Evolutionary conservation across 2,888 invertebrate species (phyloP).

Genomic region (Tryphoninae sp.): DNA sequence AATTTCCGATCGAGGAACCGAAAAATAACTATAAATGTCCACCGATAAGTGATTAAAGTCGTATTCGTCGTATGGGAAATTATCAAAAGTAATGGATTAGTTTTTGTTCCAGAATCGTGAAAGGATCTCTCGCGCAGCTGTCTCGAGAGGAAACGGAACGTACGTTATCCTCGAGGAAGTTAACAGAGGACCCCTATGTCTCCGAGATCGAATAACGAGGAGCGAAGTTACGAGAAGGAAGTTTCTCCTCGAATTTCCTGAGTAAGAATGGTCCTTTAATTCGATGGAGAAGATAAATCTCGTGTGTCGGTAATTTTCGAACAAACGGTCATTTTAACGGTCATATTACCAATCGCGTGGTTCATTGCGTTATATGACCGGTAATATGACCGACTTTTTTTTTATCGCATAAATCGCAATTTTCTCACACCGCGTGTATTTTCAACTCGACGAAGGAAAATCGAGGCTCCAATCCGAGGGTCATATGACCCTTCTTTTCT

Average conservation of each 20-base stretch:
- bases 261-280: slow-evolving; percentile 21
- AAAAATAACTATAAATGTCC: too few species aligned
- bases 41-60: neutral
- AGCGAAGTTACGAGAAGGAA: slow-evolving; percentile 32
- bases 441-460: slow-evolving; percentile 1
- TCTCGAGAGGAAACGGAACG: neutral
- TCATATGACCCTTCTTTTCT: neutral
- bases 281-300: neutral
- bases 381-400: neutral
- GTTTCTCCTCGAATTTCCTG: slow-evolving; percentile 40
- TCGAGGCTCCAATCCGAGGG: slow-evolving; percentile 28
- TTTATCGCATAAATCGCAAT: neutral
- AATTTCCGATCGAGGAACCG: too few species aligned
- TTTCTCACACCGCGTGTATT: neutral
- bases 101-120: neutral
- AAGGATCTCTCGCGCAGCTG: neutral
- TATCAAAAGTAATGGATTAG: neutral
- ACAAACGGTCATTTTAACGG: neutral
- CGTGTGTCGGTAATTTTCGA: neutral
- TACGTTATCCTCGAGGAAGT: neutral
- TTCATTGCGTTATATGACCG: too few species aligned
- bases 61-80: neutral
- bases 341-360: neutral
- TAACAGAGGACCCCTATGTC: slow-evolving; percentile 32
- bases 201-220: slow-evolving; percentile 28